phyloP scores from a whole-genome alignment of 1,140 invertebrate species.

The Neuroterus valhalla region DNA sequence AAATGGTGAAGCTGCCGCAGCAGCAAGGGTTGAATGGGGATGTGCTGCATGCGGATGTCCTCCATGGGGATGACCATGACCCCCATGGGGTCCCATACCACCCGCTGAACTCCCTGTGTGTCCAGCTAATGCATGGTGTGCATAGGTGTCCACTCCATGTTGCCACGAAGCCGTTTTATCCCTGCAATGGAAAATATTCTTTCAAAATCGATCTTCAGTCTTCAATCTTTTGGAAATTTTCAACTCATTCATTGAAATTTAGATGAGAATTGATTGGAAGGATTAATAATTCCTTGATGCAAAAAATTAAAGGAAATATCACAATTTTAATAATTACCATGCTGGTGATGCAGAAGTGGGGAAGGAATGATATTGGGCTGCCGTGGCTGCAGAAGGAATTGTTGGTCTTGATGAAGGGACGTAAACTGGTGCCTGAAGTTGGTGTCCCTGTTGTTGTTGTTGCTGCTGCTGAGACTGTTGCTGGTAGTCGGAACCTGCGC shows the following conservation, averaged over 20 bases:
- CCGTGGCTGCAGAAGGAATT: slow-evolving; percentile 68
- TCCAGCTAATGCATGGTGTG: slow-evolving; percentile 70
- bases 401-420: slow-evolving; percentile 71
- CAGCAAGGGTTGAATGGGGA: slow-evolving; percentile 72
- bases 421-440: slow-evolving; percentile 70
- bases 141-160: slow-evolving; percentile 72
- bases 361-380: slow-evolving; percentile 71
- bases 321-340: slow-evolving; percentile 64
- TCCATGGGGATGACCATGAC: slow-evolving; percentile 67
- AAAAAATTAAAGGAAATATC: no score
- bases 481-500: slow-evolving; percentile 71
- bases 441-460: slow-evolving; percentile 69
- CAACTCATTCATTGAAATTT: no score
- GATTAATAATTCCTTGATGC: no score
- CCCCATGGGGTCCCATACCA: slow-evolving; percentile 67
- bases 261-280: no score
- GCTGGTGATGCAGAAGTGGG: slow-evolving; percentile 69
- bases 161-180: slow-evolving; percentile 73
- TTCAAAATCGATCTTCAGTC: background rate
- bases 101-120: slow-evolving; percentile 66
- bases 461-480: slow-evolving; percentile 67
- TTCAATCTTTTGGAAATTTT: no score
- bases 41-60: slow-evolving; percentile 69
- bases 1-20: slow-evolving; percentile 77
- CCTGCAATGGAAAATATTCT: slow-evolving; percentile 50